Evolutionary conservation across 2,888 invertebrate species (phyloP).

Genomic region (Dorcus hopei): DNA sequence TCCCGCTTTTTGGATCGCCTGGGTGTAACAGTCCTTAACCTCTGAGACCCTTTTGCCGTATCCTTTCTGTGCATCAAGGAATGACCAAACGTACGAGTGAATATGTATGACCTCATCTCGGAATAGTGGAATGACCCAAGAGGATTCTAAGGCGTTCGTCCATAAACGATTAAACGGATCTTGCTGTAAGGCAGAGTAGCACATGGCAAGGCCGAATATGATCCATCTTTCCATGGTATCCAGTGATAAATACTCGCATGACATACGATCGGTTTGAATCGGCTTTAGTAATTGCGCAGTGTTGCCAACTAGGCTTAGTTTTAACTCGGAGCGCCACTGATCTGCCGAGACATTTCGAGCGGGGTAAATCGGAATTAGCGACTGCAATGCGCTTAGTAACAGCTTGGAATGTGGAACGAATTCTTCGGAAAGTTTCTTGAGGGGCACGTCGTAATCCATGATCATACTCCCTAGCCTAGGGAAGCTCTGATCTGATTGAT

Average conservation of each 20-base stretch:
- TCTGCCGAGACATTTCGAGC: constrained; percentile 90
- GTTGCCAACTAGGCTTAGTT: constrained; percentile 89
- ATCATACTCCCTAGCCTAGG: constrained; percentile 95
- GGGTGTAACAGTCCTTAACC: constrained; percentile 91
- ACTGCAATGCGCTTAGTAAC: constrained; percentile 80
- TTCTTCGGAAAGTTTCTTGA: constrained; percentile 94
- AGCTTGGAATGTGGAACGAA: constrained; percentile 92
- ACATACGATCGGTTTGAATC: constrained; percentile 92
- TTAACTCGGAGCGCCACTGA: constrained; percentile 90
- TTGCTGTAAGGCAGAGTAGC: constrained; percentile 80
- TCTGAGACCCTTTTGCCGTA: constrained; percentile 90
- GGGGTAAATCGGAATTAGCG: constrained; percentile 83
- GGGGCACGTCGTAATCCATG: constrained; percentile 92
- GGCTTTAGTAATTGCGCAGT: constrained; percentile 93
- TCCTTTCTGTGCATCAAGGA: constrained; percentile 94
- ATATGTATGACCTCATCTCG: constrained; percentile 96
- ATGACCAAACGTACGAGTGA: constrained; percentile 87
- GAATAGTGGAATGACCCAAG: constrained; percentile 92
- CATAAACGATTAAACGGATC: constrained; percentile 85
- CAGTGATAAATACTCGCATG: constrained; percentile 94
- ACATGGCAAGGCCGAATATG: constrained; percentile 88
- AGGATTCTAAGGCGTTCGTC: constrained; percentile 86
- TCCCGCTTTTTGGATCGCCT: constrained; percentile 87
- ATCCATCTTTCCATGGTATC: constrained; percentile 97
- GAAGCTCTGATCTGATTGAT: constrained; percentile 85